These are phyloP conservation scores for Melikaiella ostensackeni DNA, from an alignment of 2,888 invertebrate species.

Conservation along the genomic window DNA sequence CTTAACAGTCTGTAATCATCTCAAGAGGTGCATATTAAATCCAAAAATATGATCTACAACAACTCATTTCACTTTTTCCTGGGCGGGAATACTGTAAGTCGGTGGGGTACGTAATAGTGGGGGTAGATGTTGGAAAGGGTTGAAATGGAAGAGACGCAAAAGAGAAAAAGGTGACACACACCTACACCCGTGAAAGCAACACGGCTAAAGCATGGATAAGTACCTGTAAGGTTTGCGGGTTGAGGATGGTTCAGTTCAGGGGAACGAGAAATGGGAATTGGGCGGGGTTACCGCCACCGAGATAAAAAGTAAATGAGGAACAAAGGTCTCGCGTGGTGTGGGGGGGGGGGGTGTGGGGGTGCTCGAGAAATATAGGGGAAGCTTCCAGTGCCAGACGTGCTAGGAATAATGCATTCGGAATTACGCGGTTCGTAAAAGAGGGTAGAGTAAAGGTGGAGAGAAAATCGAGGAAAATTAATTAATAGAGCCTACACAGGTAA, in stretches of 20 bases:
- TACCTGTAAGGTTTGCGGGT: slow-evolving; percentile 31
- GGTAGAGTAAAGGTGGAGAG: slow-evolving; percentile 60
- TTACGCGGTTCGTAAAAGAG: slow-evolving; percentile 69
- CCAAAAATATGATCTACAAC: too few relatives aligned
- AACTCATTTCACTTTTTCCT: too few relatives aligned
- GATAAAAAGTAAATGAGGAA: slow-evolving; percentile 77
- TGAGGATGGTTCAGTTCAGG: slow-evolving; percentile 41
- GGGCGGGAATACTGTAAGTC: too few relatives aligned
- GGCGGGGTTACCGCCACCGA: slow-evolving; percentile 63
- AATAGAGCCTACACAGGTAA: slow-evolving; percentile 76
- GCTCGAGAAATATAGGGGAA: slow-evolving; percentile 57
- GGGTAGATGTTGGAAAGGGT: not conserved
- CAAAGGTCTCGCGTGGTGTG: slow-evolving; percentile 64
- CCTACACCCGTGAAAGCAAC: not conserved
- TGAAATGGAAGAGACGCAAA: slow-evolving; percentile 41
- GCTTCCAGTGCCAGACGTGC: slow-evolving; percentile 73
- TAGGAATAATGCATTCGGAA: slow-evolving; percentile 75
- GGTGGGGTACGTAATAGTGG: too few relatives aligned
- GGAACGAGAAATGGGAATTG: slow-evolving; percentile 53
- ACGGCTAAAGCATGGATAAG: slow-evolving; percentile 5
- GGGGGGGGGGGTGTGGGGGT: slow-evolving; percentile 56
- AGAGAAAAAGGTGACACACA: slow-evolving; percentile 43
- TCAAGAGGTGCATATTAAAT: too few relatives aligned
- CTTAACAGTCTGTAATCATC: too few relatives aligned
- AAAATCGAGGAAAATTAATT: slow-evolving; percentile 77